Evolutionary conservation across 2,888 invertebrate species (phyloP).

Genomic region (Caenorhabditis wallacei): DNA sequence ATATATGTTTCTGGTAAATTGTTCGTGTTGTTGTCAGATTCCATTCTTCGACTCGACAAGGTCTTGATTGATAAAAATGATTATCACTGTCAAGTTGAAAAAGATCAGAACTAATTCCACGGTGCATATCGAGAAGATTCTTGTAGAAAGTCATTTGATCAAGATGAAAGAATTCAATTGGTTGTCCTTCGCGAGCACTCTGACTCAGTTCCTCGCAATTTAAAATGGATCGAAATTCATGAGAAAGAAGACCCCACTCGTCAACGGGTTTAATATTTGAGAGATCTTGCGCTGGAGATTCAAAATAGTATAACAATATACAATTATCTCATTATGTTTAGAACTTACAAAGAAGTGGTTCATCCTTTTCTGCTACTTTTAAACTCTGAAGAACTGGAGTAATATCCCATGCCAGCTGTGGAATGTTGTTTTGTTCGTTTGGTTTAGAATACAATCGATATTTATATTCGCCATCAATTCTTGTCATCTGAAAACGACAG

Average conservation of each 20-base stretch:
- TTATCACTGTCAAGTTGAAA: conserved; percentile 45
- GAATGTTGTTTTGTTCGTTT: conserved; percentile 29
- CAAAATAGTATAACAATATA: conserved; percentile 1
- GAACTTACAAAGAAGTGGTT: conserved; percentile 14
- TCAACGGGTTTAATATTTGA: conserved; percentile 33
- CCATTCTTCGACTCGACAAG: conserved; percentile 54
- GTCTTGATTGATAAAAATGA: conserved; percentile 49
- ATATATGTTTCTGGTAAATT: conserved; percentile 42
- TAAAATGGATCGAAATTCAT: conserved; percentile 44
- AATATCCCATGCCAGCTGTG: conserved; percentile 59
- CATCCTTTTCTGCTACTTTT: conserved; percentile 19
- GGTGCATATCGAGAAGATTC: conserved; percentile 50
- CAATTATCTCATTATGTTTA: background rate
- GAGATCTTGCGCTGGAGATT: conserved; percentile 7
- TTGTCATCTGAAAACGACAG: conserved; percentile 14
- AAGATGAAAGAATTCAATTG: conserved; percentile 51
- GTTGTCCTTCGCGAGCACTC: conserved; percentile 45
- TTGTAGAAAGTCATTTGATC: conserved; percentile 14
- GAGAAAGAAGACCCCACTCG: conserved; percentile 55
- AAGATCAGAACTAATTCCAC: conserved; percentile 55
- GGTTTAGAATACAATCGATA: conserved; percentile 47
- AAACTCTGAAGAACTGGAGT: conserved; percentile 18
- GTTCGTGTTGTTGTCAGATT: conserved; percentile 52
- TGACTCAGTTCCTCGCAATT: conserved; percentile 38
- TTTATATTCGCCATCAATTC: conserved; percentile 28